Base-by-base conservation (phyloP, 2,888 invertebrate genomes). In the Watsonalla cultraria region DNA sequence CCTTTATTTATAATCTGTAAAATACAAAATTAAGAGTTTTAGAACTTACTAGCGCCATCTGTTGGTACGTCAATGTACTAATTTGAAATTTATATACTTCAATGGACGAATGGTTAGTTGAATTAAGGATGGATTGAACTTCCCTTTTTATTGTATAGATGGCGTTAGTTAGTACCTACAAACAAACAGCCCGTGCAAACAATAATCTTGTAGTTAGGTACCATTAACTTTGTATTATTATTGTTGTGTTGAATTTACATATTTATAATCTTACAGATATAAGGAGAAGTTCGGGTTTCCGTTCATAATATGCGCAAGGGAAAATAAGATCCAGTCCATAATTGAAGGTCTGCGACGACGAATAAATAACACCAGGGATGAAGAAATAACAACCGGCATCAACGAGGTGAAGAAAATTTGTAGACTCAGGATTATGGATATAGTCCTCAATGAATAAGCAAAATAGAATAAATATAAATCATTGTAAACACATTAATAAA, bases 391-490 rank as follows among this genome's bases (percentile, higher is more conserved):
- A 4, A 91, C 78, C 46, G 93, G 93, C 15, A 92, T 94, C 47
- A 85, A 90, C 55, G 94, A 94, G 85, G 94, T 94, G 0, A 94
- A 94, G 75, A 94, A 94, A 82, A 94, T 94, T 60, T 92, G 93
- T 65, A 91, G 85, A 65, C 76, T 93, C 35, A 86, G 94, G 61
- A 91, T 94, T 54, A 70, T 86, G 24, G 92, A 93, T 63, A 80
- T 93, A 59, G 86, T 92, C 0, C 77, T 76, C 53, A 65, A 71
- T 58, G 52, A 70, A 53, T 65, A 54, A 64, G 51, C 14, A 47
- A 13, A 57, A 45, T 33, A 42, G 15, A 42, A 42, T 1, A 24
- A 24, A 24, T 24, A 24, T 24, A 42, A 42, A 42, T 42, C 2
- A 42, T 9, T 42, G 5, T 5, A 42, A 4, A 42, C 2, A 42